Base-by-base conservation (phyloP, 2,797 vertebrate species). In the Epinephelus coioides region DNA sequence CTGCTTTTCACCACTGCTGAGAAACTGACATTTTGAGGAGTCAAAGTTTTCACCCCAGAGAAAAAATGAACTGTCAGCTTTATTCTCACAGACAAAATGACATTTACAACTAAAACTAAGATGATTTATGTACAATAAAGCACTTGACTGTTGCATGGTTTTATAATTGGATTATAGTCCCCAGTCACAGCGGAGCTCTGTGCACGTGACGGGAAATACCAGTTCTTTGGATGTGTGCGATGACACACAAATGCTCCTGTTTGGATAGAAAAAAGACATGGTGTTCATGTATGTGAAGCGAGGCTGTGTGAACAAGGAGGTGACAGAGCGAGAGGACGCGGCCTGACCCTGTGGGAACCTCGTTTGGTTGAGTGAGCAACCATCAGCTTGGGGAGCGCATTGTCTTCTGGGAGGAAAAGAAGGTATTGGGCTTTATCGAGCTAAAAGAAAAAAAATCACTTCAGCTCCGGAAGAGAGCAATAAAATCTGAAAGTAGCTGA, bases 301-400 rank as follows among this genome's bases (percentile, higher is more conserved):
- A 44, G 78, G 79, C 21, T 88, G 74, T 92, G 86, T 88, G 93
- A 91, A 92, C 84, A 46, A 17, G 44, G 78, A 71, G 85, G 84
- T 66, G 84, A 84, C 57, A 53, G 69, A 85, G 86, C 44, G 78
- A 76, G 73, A 81, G 76, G 79, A 78, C 78, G 10, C 8, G 63
- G 82, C 81, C 83, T 76, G 86, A 90, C 86, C 86, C 85, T 71
- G 81, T 93, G 90, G 91, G 91, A 94, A 93, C 68, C 54, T 68
- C 21, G 11, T 70, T 64, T 1, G 82, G 81, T 66, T 79, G 75
- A 92, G 43, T 71, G 80, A 83, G 67, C 79, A 78, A 73, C 59
- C 21, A 47, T 80, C 74, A 69, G 69, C 75, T 74, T 69, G 25
- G 78, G 81, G 59, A 49, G 65, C 27, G 67, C 12, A 69, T 88